Conservation (phyloP, 2,113 vertebrate genomes). For the Eclectus roratus region DNA sequence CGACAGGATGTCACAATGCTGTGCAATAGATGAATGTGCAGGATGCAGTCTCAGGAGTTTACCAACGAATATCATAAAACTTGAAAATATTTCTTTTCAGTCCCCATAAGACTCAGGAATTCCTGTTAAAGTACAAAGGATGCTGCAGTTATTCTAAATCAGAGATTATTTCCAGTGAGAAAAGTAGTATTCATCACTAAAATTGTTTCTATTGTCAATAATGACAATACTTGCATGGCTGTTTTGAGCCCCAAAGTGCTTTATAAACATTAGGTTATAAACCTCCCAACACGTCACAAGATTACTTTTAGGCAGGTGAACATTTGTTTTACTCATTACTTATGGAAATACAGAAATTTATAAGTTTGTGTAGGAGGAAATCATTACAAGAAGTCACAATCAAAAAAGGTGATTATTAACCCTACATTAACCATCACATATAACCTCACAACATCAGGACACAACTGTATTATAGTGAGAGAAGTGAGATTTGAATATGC, state of each 20-base stretch:
- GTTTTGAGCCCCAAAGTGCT: background rate
- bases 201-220: background rate
- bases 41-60: background rate
- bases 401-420: background rate
- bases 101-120: background rate
- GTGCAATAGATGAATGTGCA: background rate
- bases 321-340: background rate
- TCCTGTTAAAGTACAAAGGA: background rate
- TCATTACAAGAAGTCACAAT: background rate
- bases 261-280: background rate
- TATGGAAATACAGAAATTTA: background rate
- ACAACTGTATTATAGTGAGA: background rate
- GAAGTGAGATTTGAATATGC: background rate
- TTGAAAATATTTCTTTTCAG: background rate
- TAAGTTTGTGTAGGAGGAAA: background rate
- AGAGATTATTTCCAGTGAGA: background rate
- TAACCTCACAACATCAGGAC: background rate
- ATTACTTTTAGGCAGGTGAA: background rate
- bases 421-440: background rate
- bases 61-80: background rate
- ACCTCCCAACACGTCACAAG: background rate
- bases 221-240: background rate
- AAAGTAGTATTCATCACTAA: background rate
- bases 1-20: background rate
- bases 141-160: constrained; percentile 9